Conservation (phyloP, 2,113 vertebrate genomes). For the Boulengeromyrus knoepffleri region DNA sequence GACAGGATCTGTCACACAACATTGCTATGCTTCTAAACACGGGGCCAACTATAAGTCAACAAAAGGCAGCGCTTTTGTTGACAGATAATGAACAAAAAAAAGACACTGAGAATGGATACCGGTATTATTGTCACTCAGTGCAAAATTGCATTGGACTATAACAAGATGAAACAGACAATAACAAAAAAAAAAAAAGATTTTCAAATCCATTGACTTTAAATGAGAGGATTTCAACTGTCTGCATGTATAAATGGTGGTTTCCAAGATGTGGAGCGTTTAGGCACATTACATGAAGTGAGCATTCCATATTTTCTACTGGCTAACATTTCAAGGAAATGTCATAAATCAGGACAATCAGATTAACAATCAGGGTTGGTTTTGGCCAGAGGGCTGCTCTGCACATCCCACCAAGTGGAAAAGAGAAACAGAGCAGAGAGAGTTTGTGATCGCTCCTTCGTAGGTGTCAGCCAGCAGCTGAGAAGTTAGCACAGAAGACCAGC, state of each 20-base stretch:
- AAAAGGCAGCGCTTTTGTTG: background rate
- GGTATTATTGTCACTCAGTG: background rate
- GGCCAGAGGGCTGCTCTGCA: slow-evolving; percentile 43
- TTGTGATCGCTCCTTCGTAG: slow-evolving; percentile 59
- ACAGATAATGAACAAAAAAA: background rate
- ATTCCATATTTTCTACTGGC: slow-evolving; percentile 37
- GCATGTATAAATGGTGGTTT: background rate
- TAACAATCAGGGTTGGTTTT: slow-evolving; percentile 55
- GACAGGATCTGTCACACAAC: slow-evolving; percentile 51
- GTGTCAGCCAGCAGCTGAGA: slow-evolving; percentile 60
- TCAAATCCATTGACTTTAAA: slow-evolving; percentile 13
- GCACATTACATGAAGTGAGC: background rate
- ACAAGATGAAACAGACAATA: slow-evolving; percentile 5
- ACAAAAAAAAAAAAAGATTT: background rate
- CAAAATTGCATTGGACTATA: background rate
- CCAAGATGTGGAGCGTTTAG: background rate
- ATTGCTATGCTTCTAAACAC: slow-evolving; percentile 23
- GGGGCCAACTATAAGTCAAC: background rate
- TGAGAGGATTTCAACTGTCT: background rate
- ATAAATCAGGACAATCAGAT: slow-evolving; percentile 57
- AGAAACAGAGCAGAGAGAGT: slow-evolving; percentile 49
- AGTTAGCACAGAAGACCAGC: background rate
- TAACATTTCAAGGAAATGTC: slow-evolving; percentile 36
- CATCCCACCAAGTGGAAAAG: slow-evolving; percentile 59
- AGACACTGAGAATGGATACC: background rate